Conservation (phyloP, 2,113 vertebrate species). For the Crotalus horridus region DNA sequence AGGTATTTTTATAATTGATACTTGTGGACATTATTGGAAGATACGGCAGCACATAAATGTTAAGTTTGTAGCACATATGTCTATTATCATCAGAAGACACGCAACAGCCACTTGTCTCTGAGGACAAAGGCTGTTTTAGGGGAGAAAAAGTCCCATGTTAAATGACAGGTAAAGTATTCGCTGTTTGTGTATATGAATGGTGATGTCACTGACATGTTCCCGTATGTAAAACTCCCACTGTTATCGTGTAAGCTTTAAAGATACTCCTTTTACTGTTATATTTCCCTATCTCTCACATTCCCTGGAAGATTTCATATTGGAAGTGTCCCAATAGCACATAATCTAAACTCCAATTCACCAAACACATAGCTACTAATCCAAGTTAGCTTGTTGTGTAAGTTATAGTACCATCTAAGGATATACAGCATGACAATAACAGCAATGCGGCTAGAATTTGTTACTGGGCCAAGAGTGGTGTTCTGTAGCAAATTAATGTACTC, state of each 20-base stretch:
- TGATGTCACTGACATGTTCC: conserved; percentile 8
- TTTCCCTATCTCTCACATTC: neutral
- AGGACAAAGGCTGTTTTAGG: neutral
- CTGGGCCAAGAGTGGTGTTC: conserved; percentile 31
- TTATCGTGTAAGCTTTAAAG: neutral
- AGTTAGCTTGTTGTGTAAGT: neutral
- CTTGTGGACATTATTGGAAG: neutral
- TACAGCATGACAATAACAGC: conserved; percentile 21
- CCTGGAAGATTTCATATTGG: neutral
- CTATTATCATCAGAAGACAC: neutral
- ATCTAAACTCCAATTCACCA: neutral
- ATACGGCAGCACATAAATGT: neutral
- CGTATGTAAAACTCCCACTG: neutral
- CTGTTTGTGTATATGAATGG: neutral
- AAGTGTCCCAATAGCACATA: neutral
- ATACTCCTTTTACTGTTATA: neutral
- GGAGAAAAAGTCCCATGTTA: conserved; percentile 12
- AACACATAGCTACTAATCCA: neutral
- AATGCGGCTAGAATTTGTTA: neutral
- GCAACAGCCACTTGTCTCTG: neutral
- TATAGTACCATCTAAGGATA: neutral
- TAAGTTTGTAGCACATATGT: neutral
- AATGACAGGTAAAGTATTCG: conserved; percentile 40
- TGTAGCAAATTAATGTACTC: conserved; percentile 51
- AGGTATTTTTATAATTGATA: neutral